Percentiles rank a stretch among this genome's conserved stretches.
These are phyloP conservation scores for Dicroscelio sp. DNA, from an alignment of 2,888 invertebrate genomes.

Conservation along the genomic window DNA sequence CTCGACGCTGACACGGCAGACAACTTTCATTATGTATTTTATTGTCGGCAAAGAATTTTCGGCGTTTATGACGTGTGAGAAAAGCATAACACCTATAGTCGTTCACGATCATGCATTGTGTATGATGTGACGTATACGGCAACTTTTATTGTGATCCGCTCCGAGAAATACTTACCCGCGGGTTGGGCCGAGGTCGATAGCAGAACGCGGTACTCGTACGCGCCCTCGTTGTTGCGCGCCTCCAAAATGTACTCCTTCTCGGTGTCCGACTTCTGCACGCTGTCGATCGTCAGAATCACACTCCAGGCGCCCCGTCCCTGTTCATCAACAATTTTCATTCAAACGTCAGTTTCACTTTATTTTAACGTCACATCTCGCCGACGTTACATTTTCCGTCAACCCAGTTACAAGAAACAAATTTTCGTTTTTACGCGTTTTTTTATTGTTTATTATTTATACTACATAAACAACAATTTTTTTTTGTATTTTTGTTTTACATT, in stretches of 20 bases:
- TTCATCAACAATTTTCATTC: constrained; percentile 31
- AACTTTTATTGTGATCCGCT: constrained; percentile 54
- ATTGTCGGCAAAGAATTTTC: constrained; percentile 67
- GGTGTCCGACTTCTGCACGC: constrained; percentile 95
- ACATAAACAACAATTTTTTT: too few species aligned
- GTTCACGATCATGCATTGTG: constrained; percentile 80
- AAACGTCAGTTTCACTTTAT: constrained; percentile 14
- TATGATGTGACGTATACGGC: constrained; percentile 72
- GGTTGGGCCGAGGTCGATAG: constrained; percentile 94
- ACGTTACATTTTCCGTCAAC: too few species aligned
- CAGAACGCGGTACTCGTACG: constrained; percentile 93
- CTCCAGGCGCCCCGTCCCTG: constrained; percentile 94
- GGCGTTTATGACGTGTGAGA: constrained; percentile 75
- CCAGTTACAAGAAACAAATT: too few species aligned
- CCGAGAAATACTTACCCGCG: constrained; percentile 91
- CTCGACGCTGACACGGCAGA: constrained; percentile 62
- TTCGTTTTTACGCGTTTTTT: too few species aligned
- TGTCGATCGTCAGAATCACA: constrained; percentile 93
- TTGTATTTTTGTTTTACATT: too few species aligned
- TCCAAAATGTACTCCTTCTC: constrained; percentile 94
- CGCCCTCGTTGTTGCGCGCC: constrained; percentile 94
- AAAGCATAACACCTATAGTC: constrained; percentile 73
- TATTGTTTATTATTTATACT: too few species aligned
- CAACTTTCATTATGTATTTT: constrained; percentile 73
- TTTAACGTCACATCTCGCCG: not conserved